Base-by-base conservation (phyloP, 2,888 invertebrate genomes). In the Drosophila meridionalis region DNA sequence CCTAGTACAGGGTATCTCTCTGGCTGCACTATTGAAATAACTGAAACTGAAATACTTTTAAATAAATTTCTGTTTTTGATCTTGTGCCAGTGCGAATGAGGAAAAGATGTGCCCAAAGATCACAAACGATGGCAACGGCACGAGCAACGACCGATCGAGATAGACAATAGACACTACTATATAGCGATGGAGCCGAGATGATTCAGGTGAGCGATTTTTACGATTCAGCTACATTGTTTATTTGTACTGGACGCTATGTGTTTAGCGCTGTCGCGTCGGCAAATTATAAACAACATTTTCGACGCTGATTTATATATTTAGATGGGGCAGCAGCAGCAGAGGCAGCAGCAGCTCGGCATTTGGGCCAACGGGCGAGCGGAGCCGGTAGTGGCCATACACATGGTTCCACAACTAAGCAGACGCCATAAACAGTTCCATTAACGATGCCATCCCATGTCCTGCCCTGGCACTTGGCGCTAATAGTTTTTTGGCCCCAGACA, bases 191-290 rank as follows among this genome's bases (percentile, higher is more conserved):
- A 52, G 52, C 20, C 34, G 50, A 52, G 52, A 52, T 58, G 61
- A 74, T 57, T 80, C 83, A 80, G 80, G 83, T 81, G 58, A 71
- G 63, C 59, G 20, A 73, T 42, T 82, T 79, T 76, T 69, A 76
- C 58, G 67, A 76, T 67, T 66, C 58, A n/a, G 58, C 69, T 56
- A 68, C 48, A 28, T 80, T 88, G 87, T 84, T 84, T 84, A 84
- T 76, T 83, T 73, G 68, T 56, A 36, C 70, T 68, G 52, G 45
- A 76, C 58, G 70, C 65, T 70, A 53, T 66, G 28, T 85, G 77
- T 87, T 85, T 86, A 80, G 75, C 73, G 78, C 84, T 89, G 84
- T 89, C 84, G 84, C 82, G 69, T 64, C 72, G 60, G 30, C 55
- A 68, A 69, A 73, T 83, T 84, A 79, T 87, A 86, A 89, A 76